Evolutionary conservation across 2,888 invertebrate genomes (phyloP).

Genomic region (Ceraclea dissimilis): DNA sequence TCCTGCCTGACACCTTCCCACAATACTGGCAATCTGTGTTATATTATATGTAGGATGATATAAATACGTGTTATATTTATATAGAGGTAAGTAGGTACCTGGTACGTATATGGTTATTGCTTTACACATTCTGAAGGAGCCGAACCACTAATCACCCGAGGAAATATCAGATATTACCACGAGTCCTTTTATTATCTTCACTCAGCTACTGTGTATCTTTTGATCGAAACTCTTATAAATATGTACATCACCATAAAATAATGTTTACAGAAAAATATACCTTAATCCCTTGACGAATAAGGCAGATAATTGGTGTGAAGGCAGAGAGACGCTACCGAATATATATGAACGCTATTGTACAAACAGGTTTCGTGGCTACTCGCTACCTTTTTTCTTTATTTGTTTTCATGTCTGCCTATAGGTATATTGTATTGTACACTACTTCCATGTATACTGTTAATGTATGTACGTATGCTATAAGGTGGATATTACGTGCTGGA

Average conservation of each 20-base stretch:
- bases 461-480: too few species aligned
- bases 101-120: too few species aligned
- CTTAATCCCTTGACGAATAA: not conserved
- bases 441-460: too few species aligned
- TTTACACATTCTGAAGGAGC: not conserved
- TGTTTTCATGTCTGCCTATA: not conserved
- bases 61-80: too few species aligned
- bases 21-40: too few species aligned
- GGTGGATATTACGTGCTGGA: too few species aligned
- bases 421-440: too few species aligned
- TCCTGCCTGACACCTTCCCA: too few species aligned
- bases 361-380: not conserved
- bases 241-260: too few species aligned
- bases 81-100: too few species aligned
- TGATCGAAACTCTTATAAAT: not conserved
- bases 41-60: too few species aligned
- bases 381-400: not conserved
- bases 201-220: not conserved
- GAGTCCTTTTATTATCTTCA: not conserved
- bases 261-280: not conserved
- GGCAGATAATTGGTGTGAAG: not conserved
- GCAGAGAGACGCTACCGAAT: not conserved
- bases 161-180: not conserved
- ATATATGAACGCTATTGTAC: not conserved
- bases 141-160: constrained; percentile 1